Evolutionary conservation across 2,797 vertebrate genomes (phyloP).

Genomic region (Morus bassanus): DNA sequence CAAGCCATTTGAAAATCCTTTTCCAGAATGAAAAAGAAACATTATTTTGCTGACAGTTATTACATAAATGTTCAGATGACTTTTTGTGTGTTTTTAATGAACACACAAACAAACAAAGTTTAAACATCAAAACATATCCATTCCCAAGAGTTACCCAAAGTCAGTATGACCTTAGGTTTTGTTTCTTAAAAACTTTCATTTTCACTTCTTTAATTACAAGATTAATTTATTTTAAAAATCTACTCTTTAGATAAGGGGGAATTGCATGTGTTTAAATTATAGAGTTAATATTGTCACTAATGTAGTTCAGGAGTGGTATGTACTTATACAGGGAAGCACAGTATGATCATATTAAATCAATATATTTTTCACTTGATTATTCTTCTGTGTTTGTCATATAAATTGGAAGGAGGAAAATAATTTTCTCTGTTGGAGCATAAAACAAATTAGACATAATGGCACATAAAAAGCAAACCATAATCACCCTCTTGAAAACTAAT

Average conservation of each 20-base stretch:
- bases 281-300: constrained; percentile 11
- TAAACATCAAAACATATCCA: neutral
- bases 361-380: constrained; percentile 63
- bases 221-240: constrained; percentile 19
- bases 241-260: neutral
- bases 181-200: neutral
- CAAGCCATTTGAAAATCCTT: neutral
- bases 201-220: neutral
- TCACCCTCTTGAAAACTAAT: constrained; percentile 67
- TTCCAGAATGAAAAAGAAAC: neutral
- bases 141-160: neutral
- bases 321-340: constrained; percentile 7
- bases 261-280: neutral
- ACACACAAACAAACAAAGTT: neutral
- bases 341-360: constrained; percentile 64
- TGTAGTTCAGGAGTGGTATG: neutral
- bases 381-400: constrained; percentile 67
- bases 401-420: constrained; percentile 70
- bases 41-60: neutral
- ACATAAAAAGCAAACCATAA: constrained; percentile 72
- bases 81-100: neutral
- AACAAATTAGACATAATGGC: constrained; percentile 76
- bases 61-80: neutral
- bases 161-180: neutral
- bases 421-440: constrained; percentile 73